These are phyloP conservation scores for Phrynocephalus vlangalii DNA, from an alignment of 2,797 vertebrate species.

Conservation along the genomic window DNA sequence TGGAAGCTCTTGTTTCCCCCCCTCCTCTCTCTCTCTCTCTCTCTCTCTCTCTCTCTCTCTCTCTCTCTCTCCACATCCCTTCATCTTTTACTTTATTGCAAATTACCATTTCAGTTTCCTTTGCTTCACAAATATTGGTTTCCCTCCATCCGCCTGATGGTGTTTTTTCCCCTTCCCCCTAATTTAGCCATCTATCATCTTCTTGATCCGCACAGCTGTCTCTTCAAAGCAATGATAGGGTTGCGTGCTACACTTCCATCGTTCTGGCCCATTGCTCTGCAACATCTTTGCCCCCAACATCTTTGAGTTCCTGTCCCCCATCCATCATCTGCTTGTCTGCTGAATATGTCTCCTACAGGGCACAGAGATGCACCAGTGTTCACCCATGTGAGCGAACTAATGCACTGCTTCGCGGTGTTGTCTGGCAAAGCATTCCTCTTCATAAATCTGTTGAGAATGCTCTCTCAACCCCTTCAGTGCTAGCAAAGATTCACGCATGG, in stretches of 20 bases:
- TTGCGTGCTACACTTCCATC: neutral
- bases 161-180: neutral
- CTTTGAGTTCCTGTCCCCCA: neutral
- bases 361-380: neutral
- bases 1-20: neutral
- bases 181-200: constrained; percentile 30
- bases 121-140: neutral
- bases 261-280: constrained; percentile 2
- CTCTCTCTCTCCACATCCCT: neutral
- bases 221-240: constrained; percentile 4
- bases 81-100: neutral
- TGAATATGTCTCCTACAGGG: neutral
- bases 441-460: neutral
- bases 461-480: neutral
- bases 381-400: neutral
- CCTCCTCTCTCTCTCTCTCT: no score
- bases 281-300: neutral
- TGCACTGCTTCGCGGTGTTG: neutral
- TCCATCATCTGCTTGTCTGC: neutral
- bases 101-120: neutral
- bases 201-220: constrained; percentile 6
- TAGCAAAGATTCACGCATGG: neutral
- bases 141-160: neutral
- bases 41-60: no score
- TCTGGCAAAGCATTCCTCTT: neutral